Evolutionary conservation across 2,797 vertebrate genomes (phyloP).

Genomic region (Hyperoplus lanceolatus): DNA sequence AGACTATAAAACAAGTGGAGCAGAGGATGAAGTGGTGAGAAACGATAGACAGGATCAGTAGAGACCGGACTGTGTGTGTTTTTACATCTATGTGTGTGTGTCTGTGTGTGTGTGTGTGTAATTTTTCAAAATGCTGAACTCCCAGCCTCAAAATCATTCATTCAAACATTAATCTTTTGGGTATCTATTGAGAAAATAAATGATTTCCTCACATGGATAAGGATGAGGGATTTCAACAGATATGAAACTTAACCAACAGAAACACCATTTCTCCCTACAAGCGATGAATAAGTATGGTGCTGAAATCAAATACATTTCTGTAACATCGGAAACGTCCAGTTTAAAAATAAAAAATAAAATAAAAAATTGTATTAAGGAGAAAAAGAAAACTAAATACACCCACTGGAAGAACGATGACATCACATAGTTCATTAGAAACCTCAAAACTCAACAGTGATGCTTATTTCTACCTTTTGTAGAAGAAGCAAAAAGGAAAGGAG

Average conservation of each 20-base stretch:
- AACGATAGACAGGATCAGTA: slow-evolving; percentile 18
- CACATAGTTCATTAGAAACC: slow-evolving; percentile 5
- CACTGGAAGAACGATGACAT: slow-evolving; percentile 20
- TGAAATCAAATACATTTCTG: slow-evolving; percentile 15
- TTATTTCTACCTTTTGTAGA: slow-evolving; percentile 3
- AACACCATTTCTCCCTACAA: slow-evolving; percentile 22
- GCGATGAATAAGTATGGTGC: not conserved
- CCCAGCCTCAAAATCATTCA: slow-evolving; percentile 8
- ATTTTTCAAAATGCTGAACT: slow-evolving; percentile 15
- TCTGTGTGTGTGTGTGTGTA: slow-evolving; percentile 6
- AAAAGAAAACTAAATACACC: slow-evolving; percentile 3
- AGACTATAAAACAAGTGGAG: slow-evolving; percentile 38
- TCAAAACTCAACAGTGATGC: not conserved
- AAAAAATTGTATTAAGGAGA: not conserved
- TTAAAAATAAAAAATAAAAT: slow-evolving; percentile 10
- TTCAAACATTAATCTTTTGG: not conserved
- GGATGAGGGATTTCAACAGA: slow-evolving; percentile 12
- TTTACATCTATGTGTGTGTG: not conserved
- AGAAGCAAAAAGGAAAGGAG: slow-evolving; percentile 20
- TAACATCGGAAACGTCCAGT: not conserved
- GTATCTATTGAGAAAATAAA: slow-evolving; percentile 13
- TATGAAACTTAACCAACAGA: slow-evolving; percentile 32
- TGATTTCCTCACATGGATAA: not conserved
- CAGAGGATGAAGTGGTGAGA: slow-evolving; percentile 23
- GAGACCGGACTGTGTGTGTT: slow-evolving; percentile 13